Base-by-base conservation (phyloP, 2,888 invertebrate genomes). In the Cheiracanthium punctorium region DNA sequence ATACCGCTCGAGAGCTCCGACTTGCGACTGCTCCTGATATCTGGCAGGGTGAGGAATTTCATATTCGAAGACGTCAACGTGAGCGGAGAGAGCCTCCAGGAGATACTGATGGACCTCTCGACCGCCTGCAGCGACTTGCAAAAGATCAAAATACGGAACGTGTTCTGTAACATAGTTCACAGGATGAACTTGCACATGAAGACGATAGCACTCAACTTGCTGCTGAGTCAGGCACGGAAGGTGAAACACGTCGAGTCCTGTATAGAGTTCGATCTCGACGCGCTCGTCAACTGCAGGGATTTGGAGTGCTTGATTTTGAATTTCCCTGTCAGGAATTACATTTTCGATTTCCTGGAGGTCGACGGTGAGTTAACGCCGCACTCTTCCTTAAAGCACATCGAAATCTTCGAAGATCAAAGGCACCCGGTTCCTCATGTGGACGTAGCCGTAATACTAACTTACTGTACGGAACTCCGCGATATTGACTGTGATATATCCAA, bases 71-170 rank as follows among this genome's bases (percentile, higher is more conserved):
- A 87, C 32, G 41, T 87, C 12, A 48, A 69, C 5, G 17, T 87
- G 0, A 71, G 17, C 1, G 43, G 58, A 10, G 87, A 87, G 29
- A 82, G 65, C 8, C 67, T 87, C 0, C 29, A 79, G 14, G 33
- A 74, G 0, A 87, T 87, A 30, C 33, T 87, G 8, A 82, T 76
- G 76, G 64, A 74, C 0, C 80, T 87, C 20, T 82, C 80, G 0
- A 41, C 64, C 14, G 58, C 64, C 29, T 82, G 74, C 20, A 69
- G 65, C 29, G 64, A 75, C 24, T 29, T 87, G n/a, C 37, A 28
- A 8, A 69, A 65, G 14, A 17, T 87, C 14, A 65, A 43, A 28
- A 28, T 87, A 10, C 30, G 41, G 7, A 70, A 82, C 8, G 71
- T 87, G 0, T 33, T 10, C n/a, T 82, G 74, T 33, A 43, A 43